Conservation (phyloP, 1,140 invertebrate species). For the Callitettix versicolor region DNA sequence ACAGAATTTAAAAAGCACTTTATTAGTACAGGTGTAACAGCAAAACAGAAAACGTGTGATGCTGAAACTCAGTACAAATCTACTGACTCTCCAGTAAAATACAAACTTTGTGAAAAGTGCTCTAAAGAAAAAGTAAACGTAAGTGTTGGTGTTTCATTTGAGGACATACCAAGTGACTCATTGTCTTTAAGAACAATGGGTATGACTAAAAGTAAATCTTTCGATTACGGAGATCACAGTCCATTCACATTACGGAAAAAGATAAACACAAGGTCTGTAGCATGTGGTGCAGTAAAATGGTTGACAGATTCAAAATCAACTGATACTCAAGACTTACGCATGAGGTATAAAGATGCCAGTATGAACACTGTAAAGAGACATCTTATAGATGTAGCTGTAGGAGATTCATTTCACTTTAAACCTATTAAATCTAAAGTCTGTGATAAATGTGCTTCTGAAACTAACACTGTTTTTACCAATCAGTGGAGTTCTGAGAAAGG, state of each 20-base stretch:
- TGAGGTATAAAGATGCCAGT: constrained; percentile 32
- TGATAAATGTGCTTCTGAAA: constrained; percentile 52
- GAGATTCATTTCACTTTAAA: constrained; percentile 30
- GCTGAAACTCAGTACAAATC: constrained; percentile 24
- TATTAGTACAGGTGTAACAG: constrained; percentile 33
- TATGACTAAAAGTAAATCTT: constrained; percentile 19
- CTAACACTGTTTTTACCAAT: constrained; percentile 35
- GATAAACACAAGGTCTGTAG: constrained; percentile 27
- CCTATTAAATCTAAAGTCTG: constrained; percentile 32
- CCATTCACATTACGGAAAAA: constrained; percentile 5
- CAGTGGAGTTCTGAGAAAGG: no score
- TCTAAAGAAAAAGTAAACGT: constrained; percentile 33
- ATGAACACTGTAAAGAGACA: constrained; percentile 38
- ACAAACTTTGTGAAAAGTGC: constrained; percentile 39
- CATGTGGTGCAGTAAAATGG: constrained; percentile 30
- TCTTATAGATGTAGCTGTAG: constrained; percentile 40
- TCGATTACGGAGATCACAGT: constrained; percentile 13
- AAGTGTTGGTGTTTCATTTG: constrained; percentile 29
- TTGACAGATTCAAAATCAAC: constrained; percentile 27
- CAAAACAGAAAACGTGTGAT: constrained; percentile 33
- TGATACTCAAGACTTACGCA: constrained; percentile 30
- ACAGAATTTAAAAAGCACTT: constrained; percentile 29
- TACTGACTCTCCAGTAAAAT: no score
- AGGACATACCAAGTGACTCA: constrained; percentile 16
- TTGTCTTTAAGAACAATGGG: constrained; percentile 12